Base-by-base conservation (phyloP, 2,888 invertebrate species). In the Heliconius erato region DNA sequence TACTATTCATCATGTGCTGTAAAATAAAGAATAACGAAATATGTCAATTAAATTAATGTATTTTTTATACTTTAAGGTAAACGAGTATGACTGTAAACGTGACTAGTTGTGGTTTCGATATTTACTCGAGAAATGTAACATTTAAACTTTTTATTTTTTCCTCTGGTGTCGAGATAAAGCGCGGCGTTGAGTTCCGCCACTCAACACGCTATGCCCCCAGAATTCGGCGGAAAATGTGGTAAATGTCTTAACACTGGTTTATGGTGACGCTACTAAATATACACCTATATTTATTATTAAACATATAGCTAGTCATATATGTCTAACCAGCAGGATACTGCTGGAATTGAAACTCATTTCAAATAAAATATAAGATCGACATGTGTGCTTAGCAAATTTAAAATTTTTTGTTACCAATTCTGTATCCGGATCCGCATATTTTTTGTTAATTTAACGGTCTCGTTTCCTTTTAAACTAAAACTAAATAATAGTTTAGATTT, bases 401-500 rank as follows among this genome's bases (percentile, higher is more conserved):
- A 63, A 77, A 68, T 84, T 84, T 85, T 82, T 82, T 74, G 68
- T 78, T 76, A 68, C 81, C 9, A 26, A 76, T 63, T 81, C 79
- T 84, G 84, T 82, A 86, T 84, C 86, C 84, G 84, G 80, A 84
- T 85, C 85, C 80, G 79, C 74, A 67, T 67, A 74, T 87, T 88
- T 88, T 89, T 87, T 87, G 84, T 82, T 74, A 78, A 80, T 81
- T 85, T 84, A 86, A 88, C 87, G 87, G 87, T 88, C 80, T 28
- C 44, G 44, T 49, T 76, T 76, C 67, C 28, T 68, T 78, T 68
- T 32, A 23, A 78, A 68, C 26, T 28, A 78, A 40, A 40, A 78
- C 26, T 44, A 44, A 78, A 78, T 78, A 78, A 78, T 44, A 23
- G 28, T 19, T 78, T 40, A 26, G 26, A 26, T 44, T 26, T 72